phyloP scores from a whole-genome alignment of 2,888 invertebrate genomes.

The Hemicrepidius hirtus region DNA sequence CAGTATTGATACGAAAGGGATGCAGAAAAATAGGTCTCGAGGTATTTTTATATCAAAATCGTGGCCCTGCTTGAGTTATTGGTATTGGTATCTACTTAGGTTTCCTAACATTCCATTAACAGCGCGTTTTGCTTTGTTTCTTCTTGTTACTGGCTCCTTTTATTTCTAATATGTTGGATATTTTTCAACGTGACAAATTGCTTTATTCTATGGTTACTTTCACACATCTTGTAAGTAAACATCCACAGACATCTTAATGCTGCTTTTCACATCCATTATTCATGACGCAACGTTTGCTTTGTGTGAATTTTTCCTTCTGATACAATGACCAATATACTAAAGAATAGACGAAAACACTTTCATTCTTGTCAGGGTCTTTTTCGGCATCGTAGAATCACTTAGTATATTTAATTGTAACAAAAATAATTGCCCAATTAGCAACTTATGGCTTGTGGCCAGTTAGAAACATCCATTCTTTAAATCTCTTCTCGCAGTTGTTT shows the following conservation, averaged over 20 bases:
- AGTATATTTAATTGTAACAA: no score
- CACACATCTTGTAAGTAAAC: conserved; percentile 47
- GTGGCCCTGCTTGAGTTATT: conserved; percentile 42
- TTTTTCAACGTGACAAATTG: conserved; percentile 45
- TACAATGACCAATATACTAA: conserved; percentile 13
- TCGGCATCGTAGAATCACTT: no score
- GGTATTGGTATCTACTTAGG: conserved; percentile 46
- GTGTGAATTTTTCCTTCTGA: conserved; percentile 5
- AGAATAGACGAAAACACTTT: background rate
- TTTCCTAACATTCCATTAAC: conserved; percentile 50
- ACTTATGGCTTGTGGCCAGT: no score
- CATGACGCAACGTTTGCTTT: conserved; percentile 23
- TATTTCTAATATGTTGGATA: conserved; percentile 34
- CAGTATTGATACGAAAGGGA: conserved; percentile 43
- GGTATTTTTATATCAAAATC: conserved; percentile 49
- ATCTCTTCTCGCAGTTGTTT: no score
- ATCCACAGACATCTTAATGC: conserved; percentile 41
- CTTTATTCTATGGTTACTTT: conserved; percentile 38
- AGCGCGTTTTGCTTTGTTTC: conserved; percentile 40
- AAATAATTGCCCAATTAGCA: no score
- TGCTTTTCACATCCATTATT: conserved; percentile 44
- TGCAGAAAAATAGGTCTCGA: conserved; percentile 30
- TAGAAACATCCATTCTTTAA: no score
- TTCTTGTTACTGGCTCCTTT: conserved; percentile 24
- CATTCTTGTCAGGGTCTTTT: no score